Base-by-base conservation (phyloP, 1,140 invertebrate species). In the Fopius arisanus region DNA sequence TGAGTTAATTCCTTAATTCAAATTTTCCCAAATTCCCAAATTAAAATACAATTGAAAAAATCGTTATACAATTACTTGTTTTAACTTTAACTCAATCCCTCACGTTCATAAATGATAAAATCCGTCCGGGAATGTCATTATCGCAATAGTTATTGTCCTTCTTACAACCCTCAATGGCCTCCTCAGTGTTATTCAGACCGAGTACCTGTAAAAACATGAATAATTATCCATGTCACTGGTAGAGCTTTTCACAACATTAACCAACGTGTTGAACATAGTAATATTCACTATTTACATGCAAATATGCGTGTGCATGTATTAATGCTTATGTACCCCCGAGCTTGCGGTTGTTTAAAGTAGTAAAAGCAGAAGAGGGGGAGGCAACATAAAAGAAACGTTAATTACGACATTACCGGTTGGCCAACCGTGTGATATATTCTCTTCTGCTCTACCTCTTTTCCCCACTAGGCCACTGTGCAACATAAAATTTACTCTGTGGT, bases 341-440 rank as follows among this genome's bases (percentile, higher is more conserved):
- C 59, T 72, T 72, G 74, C 78, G 77, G 77, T 77, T 81, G 78
- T 75, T 75, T 79, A 70, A 75, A 74, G 74, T 66, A 74, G 72
- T 79, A 77, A 78, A 70, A 79, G 76, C 72, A 75, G 78, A 78
- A 78, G 79, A 74, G 62, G 66, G 51, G 16, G 41, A 59, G 43
- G 59, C 72, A 77, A 77, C 76, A 80, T 78, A 78, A 81, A 82
- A 82, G 80, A 79, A 79, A 82, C 79, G 79, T 78, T 81, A 81
- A 82, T 82, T 81, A 82, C 74, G 75, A 68, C 79, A 81, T 81
- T 79, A 82, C 77, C 54, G 70, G 73, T 74, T 72, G 66, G 76
- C 77, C 78, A 74, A 78, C 67, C 77, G 62, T 79, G 77, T 79
- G 78, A 81, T 80, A 67, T 77, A 81, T 40, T 74, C 31, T 59